A percentile compares a stretch with the other conserved stretches of the same genome.
phyloP scores from a whole-genome alignment of 2,797 vertebrate species.

The Gorsachius magnificus region DNA sequence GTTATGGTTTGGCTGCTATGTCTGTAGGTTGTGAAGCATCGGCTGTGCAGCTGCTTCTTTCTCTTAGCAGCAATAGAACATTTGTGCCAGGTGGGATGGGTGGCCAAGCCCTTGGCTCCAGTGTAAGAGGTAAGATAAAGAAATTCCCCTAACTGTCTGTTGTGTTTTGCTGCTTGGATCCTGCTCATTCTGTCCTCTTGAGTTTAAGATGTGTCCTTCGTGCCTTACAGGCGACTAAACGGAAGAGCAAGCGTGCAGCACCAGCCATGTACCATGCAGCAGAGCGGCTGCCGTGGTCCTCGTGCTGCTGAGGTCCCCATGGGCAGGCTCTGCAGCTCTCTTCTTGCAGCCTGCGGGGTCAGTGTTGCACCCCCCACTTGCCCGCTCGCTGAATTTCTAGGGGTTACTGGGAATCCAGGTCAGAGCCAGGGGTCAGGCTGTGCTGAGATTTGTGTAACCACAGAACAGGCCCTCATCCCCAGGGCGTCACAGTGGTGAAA shows the following conservation, averaged over 20 bases:
- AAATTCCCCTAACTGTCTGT: neutral
- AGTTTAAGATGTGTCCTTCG: neutral
- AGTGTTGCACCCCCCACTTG: rapidly evolving
- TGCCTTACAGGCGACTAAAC: neutral
- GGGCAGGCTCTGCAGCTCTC: neutral
- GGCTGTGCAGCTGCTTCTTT: neutral
- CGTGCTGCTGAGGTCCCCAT: rapidly evolving
- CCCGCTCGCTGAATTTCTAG: rapidly evolving
- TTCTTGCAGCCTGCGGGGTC: rapidly evolving
- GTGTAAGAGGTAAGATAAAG: neutral
- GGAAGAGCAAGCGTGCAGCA: neutral
- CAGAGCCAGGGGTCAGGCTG: neutral
- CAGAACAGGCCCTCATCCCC: rapidly evolving
- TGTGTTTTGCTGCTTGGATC: neutral
- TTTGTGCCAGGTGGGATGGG: neutral
- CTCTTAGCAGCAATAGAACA: neutral
- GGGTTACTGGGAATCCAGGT: neutral
- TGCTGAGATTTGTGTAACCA: neutral
- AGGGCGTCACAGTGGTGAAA: rapidly evolving
- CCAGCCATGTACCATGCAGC: rapidly evolving
- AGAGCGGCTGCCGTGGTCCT: rapidly evolving
- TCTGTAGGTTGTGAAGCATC: neutral
- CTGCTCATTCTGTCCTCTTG: neutral
- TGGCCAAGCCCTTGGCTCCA: neutral
- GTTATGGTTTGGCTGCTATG: neutral